These are phyloP conservation scores for Hemiprocne comata DNA, from an alignment of 2,113 vertebrate species.

Conservation along the genomic window DNA sequence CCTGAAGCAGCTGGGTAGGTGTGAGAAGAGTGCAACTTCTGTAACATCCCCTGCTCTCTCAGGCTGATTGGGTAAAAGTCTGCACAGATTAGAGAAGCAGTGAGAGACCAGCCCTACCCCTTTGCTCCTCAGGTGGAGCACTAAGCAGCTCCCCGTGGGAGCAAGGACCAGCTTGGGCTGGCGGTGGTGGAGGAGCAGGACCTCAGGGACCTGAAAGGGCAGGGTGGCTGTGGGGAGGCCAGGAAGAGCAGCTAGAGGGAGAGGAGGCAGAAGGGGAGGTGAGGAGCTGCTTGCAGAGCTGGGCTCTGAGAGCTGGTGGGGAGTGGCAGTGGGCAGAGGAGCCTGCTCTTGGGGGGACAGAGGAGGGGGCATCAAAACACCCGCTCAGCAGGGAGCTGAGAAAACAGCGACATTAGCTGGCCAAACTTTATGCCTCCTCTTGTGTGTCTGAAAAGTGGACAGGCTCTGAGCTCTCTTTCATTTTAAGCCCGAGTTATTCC, in stretches of 20 bases:
- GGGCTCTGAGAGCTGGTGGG: not conserved
- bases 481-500: slow-evolving; percentile 8
- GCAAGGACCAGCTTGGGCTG: not conserved
- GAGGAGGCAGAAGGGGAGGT: not conserved
- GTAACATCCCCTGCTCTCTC: not conserved
- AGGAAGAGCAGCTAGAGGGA: not conserved
- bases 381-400: not conserved
- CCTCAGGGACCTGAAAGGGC: not conserved
- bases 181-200: not conserved
- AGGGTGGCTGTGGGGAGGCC: not conserved
- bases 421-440: not conserved
- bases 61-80: not conserved
- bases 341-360: not conserved
- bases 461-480: not conserved
- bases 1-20: not conserved
- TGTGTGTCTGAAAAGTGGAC: not conserved
- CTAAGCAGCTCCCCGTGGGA: rapidly evolving
- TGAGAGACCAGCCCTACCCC: not conserved
- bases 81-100: not conserved
- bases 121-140: not conserved
- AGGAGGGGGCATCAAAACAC: not conserved
- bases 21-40: not conserved
- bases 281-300: not conserved
- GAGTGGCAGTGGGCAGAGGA: not conserved
- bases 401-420: not conserved